phyloP scores from a whole-genome alignment of 2,797 vertebrate genomes.

The Gobionotothen gibberifrons region DNA sequence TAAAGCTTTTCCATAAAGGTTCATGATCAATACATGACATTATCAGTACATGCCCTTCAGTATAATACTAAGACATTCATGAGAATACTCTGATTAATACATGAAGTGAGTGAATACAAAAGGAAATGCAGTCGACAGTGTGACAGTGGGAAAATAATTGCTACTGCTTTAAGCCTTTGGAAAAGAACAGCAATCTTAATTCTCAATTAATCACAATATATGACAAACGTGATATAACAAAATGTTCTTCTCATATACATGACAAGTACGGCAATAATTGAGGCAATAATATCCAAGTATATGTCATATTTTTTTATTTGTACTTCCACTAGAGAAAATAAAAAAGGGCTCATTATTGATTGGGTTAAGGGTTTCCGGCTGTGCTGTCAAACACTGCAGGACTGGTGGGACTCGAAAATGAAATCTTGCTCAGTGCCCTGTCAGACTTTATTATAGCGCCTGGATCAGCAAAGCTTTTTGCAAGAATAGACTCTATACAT shows the following conservation, averaged over 20 bases:
- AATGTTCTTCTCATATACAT: conserved; percentile 21
- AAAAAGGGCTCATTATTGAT: conserved; percentile 36
- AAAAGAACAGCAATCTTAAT: conserved; percentile 22
- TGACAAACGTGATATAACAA: conserved; percentile 39
- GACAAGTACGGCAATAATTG: conserved; percentile 21
- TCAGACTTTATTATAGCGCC: neutral
- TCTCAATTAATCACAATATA: conserved; percentile 32
- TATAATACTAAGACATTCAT: neutral
- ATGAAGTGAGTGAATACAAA: conserved; percentile 19
- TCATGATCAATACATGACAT: neutral
- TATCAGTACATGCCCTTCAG: neutral
- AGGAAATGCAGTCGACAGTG: neutral
- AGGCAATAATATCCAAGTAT: conserved; percentile 15
- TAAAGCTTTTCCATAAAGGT: neutral
- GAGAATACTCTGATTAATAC: conserved; percentile 9
- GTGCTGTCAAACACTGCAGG: conserved; percentile 39
- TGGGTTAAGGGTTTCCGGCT: conserved; percentile 36
- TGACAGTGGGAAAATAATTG: conserved; percentile 9
- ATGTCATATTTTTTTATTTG: conserved; percentile 40
- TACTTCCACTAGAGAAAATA: conserved; percentile 19
- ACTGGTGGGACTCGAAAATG: conserved; percentile 27
- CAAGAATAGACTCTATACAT: neutral
- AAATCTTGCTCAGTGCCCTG: conserved; percentile 12
- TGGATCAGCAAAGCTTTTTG: neutral
- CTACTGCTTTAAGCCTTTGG: conserved; percentile 1